Evolutionary conservation across 2,113 vertebrate genomes (phyloP), one percentile per base, ranked within the genome.

Genomic region (Galbula dea): DNA sequence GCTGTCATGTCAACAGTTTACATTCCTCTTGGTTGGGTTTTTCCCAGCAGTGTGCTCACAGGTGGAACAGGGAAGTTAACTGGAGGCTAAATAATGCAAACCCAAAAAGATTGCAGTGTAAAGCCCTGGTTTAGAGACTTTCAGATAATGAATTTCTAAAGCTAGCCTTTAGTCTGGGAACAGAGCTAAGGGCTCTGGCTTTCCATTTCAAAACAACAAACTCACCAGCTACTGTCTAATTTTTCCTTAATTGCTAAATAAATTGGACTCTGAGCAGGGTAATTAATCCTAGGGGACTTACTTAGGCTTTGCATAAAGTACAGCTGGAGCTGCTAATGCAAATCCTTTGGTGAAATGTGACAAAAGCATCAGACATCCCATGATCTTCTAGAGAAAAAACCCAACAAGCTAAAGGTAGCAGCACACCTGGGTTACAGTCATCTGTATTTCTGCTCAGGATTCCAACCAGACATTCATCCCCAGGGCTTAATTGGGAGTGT

Each of bases 201-300:
- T 51, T 94, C 86, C 6, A 11, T 75, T 93, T 95, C n/a, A 68
- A 82, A 94, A 45, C 27, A 85, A 49, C 46, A 85, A 89, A 80
- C 24, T 87, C 82, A 58, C 34, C 62, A 95, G 15, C 46, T 88
- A 71, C 57, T 89, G 71, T 61, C 57, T 75, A 18, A 17, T 80
- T 94, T 91, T 91, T 69, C 54, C 68, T n/a, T 76, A 85, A 84
- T 72, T 95, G 78, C 41, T 83, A 45, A 81, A 81, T 85, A 79
- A 89, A 91, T 91, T 88, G 13, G 54, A 67, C 52, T 76, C 32
- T 36, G 26, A 78, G 55, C 0, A 3, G 78, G n/a, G 34, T 85
- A 87, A 76, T 91, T 93, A 93, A 83, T 76, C 87, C 58, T 58
- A 45, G 43, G 32, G 32, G 74, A 48, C 27, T 83, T 61, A 41